Percentiles rank a stretch among this genome's conserved stretches.
These are phyloP conservation scores for Boloria selene DNA, from an alignment of 2,888 invertebrate genomes.

Conservation along the genomic window DNA sequence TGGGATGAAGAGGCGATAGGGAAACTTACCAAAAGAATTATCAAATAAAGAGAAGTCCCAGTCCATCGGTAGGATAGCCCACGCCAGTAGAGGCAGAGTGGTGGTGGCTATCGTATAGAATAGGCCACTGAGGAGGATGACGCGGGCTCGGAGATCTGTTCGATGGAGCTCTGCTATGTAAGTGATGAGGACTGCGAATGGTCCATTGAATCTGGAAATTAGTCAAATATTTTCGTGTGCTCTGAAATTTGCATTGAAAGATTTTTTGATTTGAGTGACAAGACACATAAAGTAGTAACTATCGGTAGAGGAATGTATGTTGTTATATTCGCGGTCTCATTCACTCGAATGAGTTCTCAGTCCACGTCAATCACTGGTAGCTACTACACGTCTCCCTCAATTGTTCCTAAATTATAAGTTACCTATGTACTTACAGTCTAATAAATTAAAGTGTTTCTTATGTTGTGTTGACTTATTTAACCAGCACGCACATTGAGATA, in stretches of 20 bases:
- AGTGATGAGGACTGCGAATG: constrained; percentile 87
- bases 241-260: background rate
- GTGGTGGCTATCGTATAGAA: constrained; percentile 85
- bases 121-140: constrained; percentile 85
- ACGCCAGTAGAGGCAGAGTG: constrained; percentile 86
- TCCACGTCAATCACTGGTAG: too few relatives aligned
- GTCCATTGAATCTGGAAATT: constrained; percentile 81
- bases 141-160: constrained; percentile 83
- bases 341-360: too few relatives aligned
- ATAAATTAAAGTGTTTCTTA: too few relatives aligned
- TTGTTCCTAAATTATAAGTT: too few relatives aligned
- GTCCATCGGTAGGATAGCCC: constrained; percentile 85
- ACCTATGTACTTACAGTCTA: too few relatives aligned
- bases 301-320: too few relatives aligned
- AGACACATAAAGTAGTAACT: too few relatives aligned
- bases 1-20: constrained; percentile 9
- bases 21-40: constrained; percentile 56
- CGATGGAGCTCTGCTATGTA: constrained; percentile 89
- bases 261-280: too few relatives aligned
- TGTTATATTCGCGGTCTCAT: too few relatives aligned
- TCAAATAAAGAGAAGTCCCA: constrained; percentile 73
- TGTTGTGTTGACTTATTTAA: too few relatives aligned
- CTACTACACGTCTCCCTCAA: too few relatives aligned
- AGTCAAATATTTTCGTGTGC: background rate
- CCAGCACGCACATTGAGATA: too few relatives aligned